Percentiles rank a stretch among this genome's conserved stretches.
Conservation (phyloP, 2,797 vertebrate species). For the Dipus sagitta region DNA sequence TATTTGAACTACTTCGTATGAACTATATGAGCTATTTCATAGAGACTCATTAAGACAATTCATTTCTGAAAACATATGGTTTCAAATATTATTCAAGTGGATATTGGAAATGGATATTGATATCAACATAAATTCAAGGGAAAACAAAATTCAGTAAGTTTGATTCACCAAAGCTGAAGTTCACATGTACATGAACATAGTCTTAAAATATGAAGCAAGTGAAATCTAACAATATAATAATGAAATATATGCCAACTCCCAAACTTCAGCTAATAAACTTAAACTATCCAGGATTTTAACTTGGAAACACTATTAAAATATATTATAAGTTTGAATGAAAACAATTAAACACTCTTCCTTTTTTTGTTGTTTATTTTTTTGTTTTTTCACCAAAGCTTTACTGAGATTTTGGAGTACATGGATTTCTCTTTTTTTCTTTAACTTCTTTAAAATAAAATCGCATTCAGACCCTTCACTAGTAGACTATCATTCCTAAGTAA, state of each 20-base stretch:
- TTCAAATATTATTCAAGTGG: conserved; percentile 43
- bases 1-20: background rate
- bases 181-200: conserved; percentile 25
- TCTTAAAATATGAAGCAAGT: background rate
- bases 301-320: background rate
- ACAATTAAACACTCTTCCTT: background rate
- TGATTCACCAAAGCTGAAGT: conserved; percentile 48
- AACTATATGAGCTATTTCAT: background rate
- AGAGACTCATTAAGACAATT: conserved; percentile 10
- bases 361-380: background rate
- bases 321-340: conserved; percentile 42
- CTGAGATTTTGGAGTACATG: background rate
- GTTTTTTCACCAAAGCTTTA: background rate
- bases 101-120: background rate
- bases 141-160: conserved; percentile 56
- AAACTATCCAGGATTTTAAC: background rate
- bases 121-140: background rate
- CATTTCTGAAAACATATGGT: conserved; percentile 32
- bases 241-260: background rate
- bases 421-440: background rate
- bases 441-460: conserved; percentile 63
- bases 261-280: conserved; percentile 7
- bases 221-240: background rate
- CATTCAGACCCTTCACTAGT: background rate
- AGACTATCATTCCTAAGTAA: background rate